A percentile compares a stretch with the other conserved stretches of the same genome.
phyloP scores from a whole-genome alignment of 2,113 vertebrate genomes.

The Penelope pileata region DNA sequence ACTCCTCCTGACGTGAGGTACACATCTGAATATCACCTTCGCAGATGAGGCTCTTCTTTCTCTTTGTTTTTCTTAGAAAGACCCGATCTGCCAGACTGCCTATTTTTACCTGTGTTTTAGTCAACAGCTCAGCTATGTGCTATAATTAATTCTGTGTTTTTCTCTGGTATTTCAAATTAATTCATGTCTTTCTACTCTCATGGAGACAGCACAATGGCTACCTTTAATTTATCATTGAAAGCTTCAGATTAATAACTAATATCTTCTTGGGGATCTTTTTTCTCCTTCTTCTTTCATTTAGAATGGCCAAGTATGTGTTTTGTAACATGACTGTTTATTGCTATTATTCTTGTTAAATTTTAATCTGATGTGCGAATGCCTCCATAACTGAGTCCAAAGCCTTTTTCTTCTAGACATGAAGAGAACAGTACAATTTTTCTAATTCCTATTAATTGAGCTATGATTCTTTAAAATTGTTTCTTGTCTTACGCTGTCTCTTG shows the following conservation, averaged over 20 bases:
- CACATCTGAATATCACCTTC: neutral
- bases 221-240: neutral
- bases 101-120: neutral
- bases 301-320: neutral
- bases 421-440: slow-evolving; percentile 1
- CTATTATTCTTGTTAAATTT: neutral
- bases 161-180: neutral
- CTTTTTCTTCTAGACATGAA: neutral
- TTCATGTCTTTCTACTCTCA: neutral
- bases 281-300: neutral
- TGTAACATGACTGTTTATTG: neutral
- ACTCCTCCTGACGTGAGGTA: neutral
- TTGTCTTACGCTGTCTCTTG: neutral
- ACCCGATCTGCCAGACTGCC: neutral
- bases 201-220: neutral
- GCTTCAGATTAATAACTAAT: neutral
- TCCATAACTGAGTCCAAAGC: neutral
- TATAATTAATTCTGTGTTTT: neutral
- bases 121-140: neutral
- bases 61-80: neutral
- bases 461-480: neutral
- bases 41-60: neutral
- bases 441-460: slow-evolving; percentile 15
- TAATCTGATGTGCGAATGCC: neutral
- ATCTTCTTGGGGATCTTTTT: neutral